phyloP scores from a whole-genome alignment of 2,888 invertebrate species.

The Drosophila subsilvestris region DNA sequence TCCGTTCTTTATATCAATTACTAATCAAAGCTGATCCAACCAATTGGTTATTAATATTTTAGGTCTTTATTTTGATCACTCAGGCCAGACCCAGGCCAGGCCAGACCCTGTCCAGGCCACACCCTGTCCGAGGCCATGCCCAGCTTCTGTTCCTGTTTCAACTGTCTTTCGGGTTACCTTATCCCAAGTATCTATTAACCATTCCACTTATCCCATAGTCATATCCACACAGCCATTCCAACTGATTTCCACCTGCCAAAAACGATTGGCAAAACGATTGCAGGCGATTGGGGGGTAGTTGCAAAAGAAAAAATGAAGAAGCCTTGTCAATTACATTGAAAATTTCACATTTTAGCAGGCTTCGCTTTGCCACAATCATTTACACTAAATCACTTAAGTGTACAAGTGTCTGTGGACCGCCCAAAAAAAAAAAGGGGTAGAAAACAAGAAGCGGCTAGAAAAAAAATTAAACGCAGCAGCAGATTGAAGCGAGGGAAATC shows the following conservation, averaged over 20 bases:
- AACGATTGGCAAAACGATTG: not conserved
- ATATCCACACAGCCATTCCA: constrained; percentile 1
- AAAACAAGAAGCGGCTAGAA: constrained; percentile 7
- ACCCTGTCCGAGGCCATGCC: too few relatives aligned
- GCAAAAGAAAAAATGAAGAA: constrained; percentile 39
- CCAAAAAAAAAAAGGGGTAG: constrained; percentile 32
- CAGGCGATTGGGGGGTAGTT: too few relatives aligned
- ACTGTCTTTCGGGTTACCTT: not conserved
- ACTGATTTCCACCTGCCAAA: constrained; percentile 61
- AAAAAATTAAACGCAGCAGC: constrained; percentile 28
- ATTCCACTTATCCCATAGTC: constrained; percentile 36
- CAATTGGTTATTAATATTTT: too few relatives aligned
- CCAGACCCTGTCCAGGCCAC: too few relatives aligned
- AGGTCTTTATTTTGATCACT: too few relatives aligned
- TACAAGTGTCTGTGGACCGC: constrained; percentile 66
- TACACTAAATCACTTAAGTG: constrained; percentile 80
- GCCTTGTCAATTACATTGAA: constrained; percentile 69
- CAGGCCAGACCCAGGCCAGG: too few relatives aligned
- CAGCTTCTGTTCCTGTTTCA: not conserved
- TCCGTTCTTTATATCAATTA: too few relatives aligned
- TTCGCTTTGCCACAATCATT: constrained; percentile 76
- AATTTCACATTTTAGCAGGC: constrained; percentile 45
- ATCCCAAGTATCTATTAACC: constrained; percentile 38
- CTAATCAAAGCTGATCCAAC: too few relatives aligned
- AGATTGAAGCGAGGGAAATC: constrained; percentile 31